phyloP scores from a whole-genome alignment of 2,113 vertebrate species.

The Heliornis fulica region DNA sequence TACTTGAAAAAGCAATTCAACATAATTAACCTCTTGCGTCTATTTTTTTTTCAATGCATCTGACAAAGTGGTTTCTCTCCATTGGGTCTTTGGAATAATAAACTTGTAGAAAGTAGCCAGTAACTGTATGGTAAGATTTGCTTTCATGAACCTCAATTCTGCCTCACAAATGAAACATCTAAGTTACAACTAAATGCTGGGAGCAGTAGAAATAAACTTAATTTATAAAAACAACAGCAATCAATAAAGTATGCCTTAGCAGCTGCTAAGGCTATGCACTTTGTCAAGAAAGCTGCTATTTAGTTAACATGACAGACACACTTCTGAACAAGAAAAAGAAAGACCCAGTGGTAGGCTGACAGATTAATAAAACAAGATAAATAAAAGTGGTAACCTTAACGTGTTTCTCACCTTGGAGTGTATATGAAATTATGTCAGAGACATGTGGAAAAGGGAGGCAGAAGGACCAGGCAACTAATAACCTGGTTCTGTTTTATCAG shows the following conservation, averaged over 20 bases:
- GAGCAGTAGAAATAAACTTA: background rate
- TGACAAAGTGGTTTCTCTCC: background rate
- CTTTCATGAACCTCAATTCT: background rate
- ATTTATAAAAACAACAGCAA: conserved; percentile 6
- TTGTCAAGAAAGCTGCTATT: background rate
- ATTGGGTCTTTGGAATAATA: background rate
- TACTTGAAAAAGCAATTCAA: conserved; percentile 23
- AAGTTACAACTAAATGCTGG: background rate
- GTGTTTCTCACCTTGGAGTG: background rate
- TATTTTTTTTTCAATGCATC: background rate
- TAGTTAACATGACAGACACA: background rate
- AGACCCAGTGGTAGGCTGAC: background rate
- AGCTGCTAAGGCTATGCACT: background rate
- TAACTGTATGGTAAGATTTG: background rate
- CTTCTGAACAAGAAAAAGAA: background rate
- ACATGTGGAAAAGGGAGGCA: background rate
- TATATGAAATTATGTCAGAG: background rate
- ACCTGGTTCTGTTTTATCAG: background rate
- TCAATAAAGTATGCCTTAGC: background rate
- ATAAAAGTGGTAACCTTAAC: background rate
- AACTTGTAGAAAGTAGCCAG: background rate
- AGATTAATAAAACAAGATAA: background rate
- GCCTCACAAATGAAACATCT: background rate
- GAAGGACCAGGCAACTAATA: background rate
- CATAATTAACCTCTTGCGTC: conserved; percentile 9